Conservation (phyloP, 2,888 invertebrate genomes). For the Icerya purchasi region DNA sequence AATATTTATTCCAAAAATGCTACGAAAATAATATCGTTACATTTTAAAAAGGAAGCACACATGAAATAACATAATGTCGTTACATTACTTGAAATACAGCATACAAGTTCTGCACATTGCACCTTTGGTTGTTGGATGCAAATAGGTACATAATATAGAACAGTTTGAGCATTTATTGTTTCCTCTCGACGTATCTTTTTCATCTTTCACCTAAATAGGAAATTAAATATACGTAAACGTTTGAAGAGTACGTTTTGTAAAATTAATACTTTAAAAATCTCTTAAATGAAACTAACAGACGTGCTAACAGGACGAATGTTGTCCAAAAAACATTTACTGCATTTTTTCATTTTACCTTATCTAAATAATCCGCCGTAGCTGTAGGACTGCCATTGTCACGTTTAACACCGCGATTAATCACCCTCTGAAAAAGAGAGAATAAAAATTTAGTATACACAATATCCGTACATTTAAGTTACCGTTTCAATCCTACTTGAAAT, state of each 20-base stretch:
- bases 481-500: no score
- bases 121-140: constrained; percentile 52
- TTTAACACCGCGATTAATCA: constrained; percentile 54
- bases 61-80: background rate
- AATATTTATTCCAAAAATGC: no score
- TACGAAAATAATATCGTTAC: no score
- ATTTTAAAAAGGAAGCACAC: no score
- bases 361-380: no score
- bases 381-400: constrained; percentile 41
- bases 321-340: no score
- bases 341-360: no score
- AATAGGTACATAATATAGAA: constrained; percentile 50
- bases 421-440: no score
- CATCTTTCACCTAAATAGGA: background rate
- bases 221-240: background rate
- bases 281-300: no score
- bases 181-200: background rate
- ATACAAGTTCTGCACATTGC: constrained; percentile 63
- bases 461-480: no score
- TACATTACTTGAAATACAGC: constrained; percentile 60
- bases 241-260: background rate
- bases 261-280: background rate
- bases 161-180: constrained; percentile 37
- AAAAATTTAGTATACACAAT: no score
- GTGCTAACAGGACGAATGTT: no score